Base-by-base conservation (phyloP, 2,113 vertebrate genomes). In the Agapornis roseicollis region DNA sequence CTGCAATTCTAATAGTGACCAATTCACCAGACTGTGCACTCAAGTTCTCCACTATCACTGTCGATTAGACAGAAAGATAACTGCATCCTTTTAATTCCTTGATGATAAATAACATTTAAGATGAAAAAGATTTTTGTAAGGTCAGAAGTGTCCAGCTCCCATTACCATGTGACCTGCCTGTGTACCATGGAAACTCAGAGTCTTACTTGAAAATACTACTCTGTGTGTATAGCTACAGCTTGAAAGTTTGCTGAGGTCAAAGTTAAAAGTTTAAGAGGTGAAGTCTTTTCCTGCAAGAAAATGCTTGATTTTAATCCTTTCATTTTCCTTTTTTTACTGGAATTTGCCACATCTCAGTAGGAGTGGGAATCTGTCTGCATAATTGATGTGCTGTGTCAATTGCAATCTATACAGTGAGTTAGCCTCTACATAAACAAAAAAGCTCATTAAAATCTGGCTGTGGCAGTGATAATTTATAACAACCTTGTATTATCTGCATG, bases 371-470 rank as follows among this genome's bases (percentile, higher is more conserved):
- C 50, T 68, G n/a, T 35, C 58, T 58, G 72, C 53, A 60, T 90
- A 49, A 56, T 70, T 90, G 66, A 35, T 60, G 55, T 65, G 2
- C 3, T 66, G 9, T 77, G 58, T 79, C 25, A 52, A 1, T 37
- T 63, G 39, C 58, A 85, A 70, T 92, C 85, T 73, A 39, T 92
- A 76, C 94, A 92, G 13, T 66, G 66, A 49, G 33, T 80, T 68
- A 71, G 65, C 37, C 42, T 70, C 19, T 63, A 80, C 55, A 33
- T 86, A 92, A 86, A 83, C 81, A 81, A 83, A 80, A 88, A 84
- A 85, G 76, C 76, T 92, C 33, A 46, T 94, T 94, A 86, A 89
- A 93, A 47, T 78, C 69, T 90, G 49, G 7, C 60, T 80, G 39
- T 78, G 58, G 80, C 86, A 42, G 7, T 2, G 2, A 6, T 47